Conservation (phyloP, 1,140 invertebrate species). For the Eupristina koningsbergeri region DNA sequence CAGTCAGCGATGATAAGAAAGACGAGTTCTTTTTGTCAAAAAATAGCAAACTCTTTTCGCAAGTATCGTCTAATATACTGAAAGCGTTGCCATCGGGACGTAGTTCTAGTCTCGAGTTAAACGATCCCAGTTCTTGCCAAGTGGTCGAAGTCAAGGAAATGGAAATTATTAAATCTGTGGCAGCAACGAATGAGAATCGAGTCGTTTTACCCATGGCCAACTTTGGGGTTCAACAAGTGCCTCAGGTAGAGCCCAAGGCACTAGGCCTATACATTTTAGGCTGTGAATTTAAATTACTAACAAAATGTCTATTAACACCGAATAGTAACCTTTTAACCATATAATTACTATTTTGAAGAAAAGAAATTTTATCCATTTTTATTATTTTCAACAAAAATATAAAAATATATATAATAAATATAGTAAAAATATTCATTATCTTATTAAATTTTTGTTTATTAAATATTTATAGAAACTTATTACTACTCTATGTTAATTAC, state of each 20-base stretch:
- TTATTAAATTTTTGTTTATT: too few species aligned
- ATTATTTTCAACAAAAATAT: too few species aligned
- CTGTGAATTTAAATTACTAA: neutral
- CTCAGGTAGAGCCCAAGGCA: conserved; percentile 56
- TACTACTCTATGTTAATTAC: too few species aligned
- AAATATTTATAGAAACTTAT: too few species aligned
- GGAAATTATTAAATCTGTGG: conserved; percentile 74
- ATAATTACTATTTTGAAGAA: too few species aligned
- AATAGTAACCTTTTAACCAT: too few species aligned
- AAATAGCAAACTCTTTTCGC: conserved; percentile 80
- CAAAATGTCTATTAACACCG: neutral
- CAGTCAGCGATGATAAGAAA: conserved; percentile 56
- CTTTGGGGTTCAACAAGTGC: conserved; percentile 67
- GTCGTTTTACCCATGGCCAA: conserved; percentile 67
- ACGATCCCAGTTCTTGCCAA: conserved; percentile 58
- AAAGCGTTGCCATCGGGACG: conserved; percentile 47
- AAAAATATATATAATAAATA: too few species aligned
- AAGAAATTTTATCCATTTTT: too few species aligned
- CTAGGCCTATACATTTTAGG: neutral
- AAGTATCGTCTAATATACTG: conserved; percentile 77
- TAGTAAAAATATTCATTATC: too few species aligned
- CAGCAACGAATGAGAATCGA: conserved; percentile 62
- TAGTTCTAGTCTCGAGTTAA: conserved; percentile 50
- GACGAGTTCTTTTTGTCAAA: conserved; percentile 76
- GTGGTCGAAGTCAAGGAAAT: conserved; percentile 76